Conservation (phyloP, 2,797 vertebrate genomes). For the Sciurus vulgaris region DNA sequence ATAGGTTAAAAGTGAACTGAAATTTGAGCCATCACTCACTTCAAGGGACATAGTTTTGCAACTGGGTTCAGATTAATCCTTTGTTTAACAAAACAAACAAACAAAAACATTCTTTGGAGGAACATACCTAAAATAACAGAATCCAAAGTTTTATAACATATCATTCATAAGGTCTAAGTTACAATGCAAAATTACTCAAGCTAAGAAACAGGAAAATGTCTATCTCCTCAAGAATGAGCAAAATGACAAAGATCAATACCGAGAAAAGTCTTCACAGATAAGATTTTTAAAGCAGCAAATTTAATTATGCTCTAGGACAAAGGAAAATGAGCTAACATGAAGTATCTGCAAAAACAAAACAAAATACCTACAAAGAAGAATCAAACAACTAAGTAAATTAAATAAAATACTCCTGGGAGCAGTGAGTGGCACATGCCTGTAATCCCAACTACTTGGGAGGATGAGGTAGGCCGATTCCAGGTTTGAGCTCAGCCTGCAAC, state of each 20-base stretch:
- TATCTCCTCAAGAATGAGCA: constrained; percentile 1
- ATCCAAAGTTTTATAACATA: background rate
- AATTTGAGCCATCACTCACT: background rate
- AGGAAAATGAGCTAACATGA: background rate
- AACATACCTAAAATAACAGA: constrained; percentile 25
- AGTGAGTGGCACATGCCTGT: too few relatives aligned
- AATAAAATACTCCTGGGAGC: too few relatives aligned
- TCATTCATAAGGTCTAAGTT: constrained; percentile 9
- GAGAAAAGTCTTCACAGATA: background rate
- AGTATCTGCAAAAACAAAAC: background rate
- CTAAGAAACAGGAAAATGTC: constrained; percentile 19
- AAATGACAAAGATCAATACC: constrained; percentile 14
- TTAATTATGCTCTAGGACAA: constrained; percentile 24
- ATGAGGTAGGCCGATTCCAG: too few relatives aligned
- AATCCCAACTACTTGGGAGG: too few relatives aligned
- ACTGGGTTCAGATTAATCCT: background rate
- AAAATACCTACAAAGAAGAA: background rate
- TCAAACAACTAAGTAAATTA: background rate
- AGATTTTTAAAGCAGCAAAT: constrained; percentile 41
- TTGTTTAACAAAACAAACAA: constrained; percentile 26
- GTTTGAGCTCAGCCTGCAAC: too few relatives aligned
- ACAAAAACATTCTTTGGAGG: background rate
- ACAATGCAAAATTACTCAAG: constrained; percentile 41
- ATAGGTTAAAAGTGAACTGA: background rate
- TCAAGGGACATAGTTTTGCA: background rate